Conservation (phyloP, 2,888 invertebrate genomes). For the Pollenia labialis region DNA sequence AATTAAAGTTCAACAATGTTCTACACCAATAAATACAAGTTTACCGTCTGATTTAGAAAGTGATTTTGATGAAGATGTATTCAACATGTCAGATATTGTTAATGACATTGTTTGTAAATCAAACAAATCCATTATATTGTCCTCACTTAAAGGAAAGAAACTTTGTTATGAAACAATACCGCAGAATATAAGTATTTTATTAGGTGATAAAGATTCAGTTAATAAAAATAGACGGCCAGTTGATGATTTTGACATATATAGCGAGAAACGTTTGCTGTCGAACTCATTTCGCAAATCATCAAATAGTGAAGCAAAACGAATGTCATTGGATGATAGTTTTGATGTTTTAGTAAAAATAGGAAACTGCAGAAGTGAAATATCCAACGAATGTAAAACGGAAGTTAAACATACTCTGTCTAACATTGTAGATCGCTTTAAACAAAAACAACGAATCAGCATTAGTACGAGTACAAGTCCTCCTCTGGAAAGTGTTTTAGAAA, state of each 20-base stretch:
- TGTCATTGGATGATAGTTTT: slow-evolving; percentile 80
- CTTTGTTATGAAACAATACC: slow-evolving; percentile 78
- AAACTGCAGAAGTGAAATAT: slow-evolving; percentile 42
- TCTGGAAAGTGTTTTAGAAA: slow-evolving; percentile 42
- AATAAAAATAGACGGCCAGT: neutral
- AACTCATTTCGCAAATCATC: slow-evolving; percentile 68
- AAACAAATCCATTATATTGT: slow-evolving; percentile 71
- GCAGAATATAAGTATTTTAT: slow-evolving; percentile 74
- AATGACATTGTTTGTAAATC: slow-evolving; percentile 84
- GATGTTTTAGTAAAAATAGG: slow-evolving; percentile 77
- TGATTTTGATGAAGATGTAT: slow-evolving; percentile 82
- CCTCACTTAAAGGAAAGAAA: slow-evolving; percentile 77
- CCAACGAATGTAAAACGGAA: slow-evolving; percentile 22
- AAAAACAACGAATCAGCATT: slow-evolving; percentile 70
- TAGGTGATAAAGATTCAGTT: slow-evolving; percentile 60
- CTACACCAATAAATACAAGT: slow-evolving; percentile 80
- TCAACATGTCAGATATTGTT: slow-evolving; percentile 85
- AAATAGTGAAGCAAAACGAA: slow-evolving; percentile 73
- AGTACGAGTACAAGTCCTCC: neutral
- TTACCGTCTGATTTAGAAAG: slow-evolving; percentile 81
- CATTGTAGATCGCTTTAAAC: slow-evolving; percentile 78
- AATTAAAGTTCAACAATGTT: slow-evolving; percentile 75
- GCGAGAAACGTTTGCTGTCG: slow-evolving; percentile 77
- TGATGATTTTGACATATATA: slow-evolving; percentile 78
- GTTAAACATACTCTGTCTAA: slow-evolving; percentile 32